Base-by-base conservation (phyloP, 2,113 vertebrate genomes). In the Labeo catla region DNA sequence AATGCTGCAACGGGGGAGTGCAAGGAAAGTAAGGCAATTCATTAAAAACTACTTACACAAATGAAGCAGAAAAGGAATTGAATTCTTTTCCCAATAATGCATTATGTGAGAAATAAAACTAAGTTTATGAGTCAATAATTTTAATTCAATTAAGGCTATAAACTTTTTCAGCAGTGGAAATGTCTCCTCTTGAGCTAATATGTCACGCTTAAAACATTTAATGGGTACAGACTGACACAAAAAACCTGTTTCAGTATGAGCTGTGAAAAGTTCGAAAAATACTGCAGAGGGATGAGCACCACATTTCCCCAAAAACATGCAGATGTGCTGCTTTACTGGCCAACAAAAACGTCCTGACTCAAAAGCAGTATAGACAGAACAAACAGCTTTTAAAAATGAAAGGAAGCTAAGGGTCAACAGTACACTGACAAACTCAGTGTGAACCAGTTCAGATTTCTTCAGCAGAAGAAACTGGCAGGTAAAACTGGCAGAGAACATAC, bases 291-390 rank as follows among this genome's bases (percentile, higher is more conserved):
- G n/a, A 68, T 86, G 28, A 80, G n/a, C 52, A 36, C 6, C 43
- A 23, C 68, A 70, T 70, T 83, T 86, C 57, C 77, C 52, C 65
- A 61, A 72, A 68, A 19, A 34, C 77, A 81, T 13, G 50, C 45
- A n/a, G 74, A 21, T 15, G 19, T 13, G 39, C 47, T 34, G 4
- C 3, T 57, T 45, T 6, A 36, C 39, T 6, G 47, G 85, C 85
- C 85, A 63, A 81, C 68, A 81, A 59, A 86, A 82, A 73, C 45
- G 16, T 52, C 65, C 54, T 50, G 68, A 50, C 76, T 81, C 10
- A 39, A 39, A 52, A 72, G 34, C 52, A 15, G 45, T 7, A 43
- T 36, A 50, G 2, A 61, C 61, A 36, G 39, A 28, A 86, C 15
- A 81, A 80, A 79, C 47, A 83, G 3, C 7, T 2, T 19, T n/a